Evolutionary conservation across 2,113 vertebrate genomes (phyloP).

Genomic region (Podilymbus podiceps): DNA sequence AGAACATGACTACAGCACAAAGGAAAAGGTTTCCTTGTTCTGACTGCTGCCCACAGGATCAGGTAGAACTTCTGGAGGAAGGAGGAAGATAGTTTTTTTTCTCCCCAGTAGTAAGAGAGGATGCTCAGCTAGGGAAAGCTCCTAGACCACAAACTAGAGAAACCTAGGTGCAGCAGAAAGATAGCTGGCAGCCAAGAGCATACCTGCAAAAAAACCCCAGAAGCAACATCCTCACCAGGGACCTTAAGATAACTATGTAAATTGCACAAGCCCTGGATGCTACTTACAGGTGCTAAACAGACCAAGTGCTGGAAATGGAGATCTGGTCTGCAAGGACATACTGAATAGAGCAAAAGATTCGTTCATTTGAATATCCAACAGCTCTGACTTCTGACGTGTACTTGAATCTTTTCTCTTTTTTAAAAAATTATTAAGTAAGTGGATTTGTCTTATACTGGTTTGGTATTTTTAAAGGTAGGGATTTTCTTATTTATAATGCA

Average conservation of each 20-base stretch:
- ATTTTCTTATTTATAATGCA: too few relatives aligned
- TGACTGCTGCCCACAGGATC: constrained; percentile 43
- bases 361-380: not conserved
- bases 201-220: not conserved
- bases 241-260: not conserved
- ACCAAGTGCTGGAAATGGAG: not conserved
- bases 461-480: not conserved
- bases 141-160: not conserved
- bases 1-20: constrained; percentile 54
- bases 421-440: not conserved
- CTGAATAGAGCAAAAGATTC: not conserved
- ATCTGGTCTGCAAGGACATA: not conserved
- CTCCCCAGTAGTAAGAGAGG: not conserved
- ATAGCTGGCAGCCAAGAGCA: not conserved
- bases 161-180: not conserved
- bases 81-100: constrained; percentile 42
- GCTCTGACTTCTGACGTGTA: not conserved
- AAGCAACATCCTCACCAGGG: not conserved
- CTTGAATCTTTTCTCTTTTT: not conserved
- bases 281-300: not conserved
- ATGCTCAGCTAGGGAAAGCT: not conserved
- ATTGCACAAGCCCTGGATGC: not conserved
- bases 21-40: constrained; percentile 45
- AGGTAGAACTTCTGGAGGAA: constrained; percentile 45
- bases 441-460: not conserved